phyloP scores from a whole-genome alignment of 30 jellyfish, hydroid and myxozoan genomes.

The Turritopsis dohrnii region DNA sequence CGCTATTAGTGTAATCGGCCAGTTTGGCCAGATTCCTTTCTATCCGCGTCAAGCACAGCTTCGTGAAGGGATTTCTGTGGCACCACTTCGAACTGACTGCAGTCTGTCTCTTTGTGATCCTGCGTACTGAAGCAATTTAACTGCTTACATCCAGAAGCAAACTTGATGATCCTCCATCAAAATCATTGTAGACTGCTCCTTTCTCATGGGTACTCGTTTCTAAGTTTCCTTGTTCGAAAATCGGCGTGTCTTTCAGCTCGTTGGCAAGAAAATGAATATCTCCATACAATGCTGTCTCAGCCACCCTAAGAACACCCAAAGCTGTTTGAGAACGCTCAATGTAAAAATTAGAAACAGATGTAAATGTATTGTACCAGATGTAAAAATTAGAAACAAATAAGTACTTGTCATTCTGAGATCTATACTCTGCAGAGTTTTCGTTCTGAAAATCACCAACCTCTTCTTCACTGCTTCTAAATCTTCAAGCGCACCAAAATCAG shows the following conservation, averaged over 20 bases:
- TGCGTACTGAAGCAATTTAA: background rate
- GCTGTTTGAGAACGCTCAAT: background rate
- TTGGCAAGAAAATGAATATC: constrained; percentile 2
- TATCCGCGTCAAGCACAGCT: background rate
- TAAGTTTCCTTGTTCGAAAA: background rate
- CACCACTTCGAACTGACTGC: background rate
- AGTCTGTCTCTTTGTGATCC: background rate
- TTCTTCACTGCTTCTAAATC: background rate
- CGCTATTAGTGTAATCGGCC: background rate
- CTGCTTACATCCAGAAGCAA: background rate
- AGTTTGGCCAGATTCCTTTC: background rate
- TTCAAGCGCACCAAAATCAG: constrained; percentile 13
- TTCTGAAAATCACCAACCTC: background rate
- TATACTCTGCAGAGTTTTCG: background rate
- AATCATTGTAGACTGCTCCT: background rate
- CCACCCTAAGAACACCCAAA: background rate
- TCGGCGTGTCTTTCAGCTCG: constrained; percentile 9
- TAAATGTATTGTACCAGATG: background rate
- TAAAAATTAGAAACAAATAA: background rate
- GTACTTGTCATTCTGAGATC: constrained; percentile 4
- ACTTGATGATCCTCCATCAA: background rate
- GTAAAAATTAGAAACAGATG: background rate
- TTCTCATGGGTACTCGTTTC: background rate
- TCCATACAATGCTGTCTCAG: background rate
- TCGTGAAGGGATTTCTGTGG: background rate